Evolutionary conservation across 2,113 vertebrate species (phyloP), one percentile per base, ranked within the genome.

Genomic region (Piprites chloris): DNA sequence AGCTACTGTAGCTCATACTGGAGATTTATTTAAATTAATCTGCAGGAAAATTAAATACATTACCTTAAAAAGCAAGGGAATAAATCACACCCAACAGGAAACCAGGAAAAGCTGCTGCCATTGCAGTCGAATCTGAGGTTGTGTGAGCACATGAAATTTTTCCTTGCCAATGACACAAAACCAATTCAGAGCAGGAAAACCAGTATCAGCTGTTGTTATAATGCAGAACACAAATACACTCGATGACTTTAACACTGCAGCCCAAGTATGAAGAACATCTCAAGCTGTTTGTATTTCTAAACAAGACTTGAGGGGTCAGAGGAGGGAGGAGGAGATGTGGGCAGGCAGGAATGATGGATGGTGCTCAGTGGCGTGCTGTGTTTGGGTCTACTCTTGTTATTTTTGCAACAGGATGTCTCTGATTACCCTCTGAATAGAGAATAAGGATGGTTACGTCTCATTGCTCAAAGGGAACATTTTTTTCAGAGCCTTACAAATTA

Each of bases 381-480:
- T 58, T 96, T 76, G 93, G 85, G 90, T 78, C 90, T 80, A 17
- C 79, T 83, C 67, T 26, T 88, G 90, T 89, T 96, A 71, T 71
- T 95, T 91, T 88, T 96, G 85, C 85, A 84, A 96, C 72, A 96
- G 85, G 90, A 96, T 87, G 86, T 80, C 86, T 94, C 92, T 84
- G 88, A 96, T 96, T 95, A 94, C 62, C 87, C 89, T 93, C 74
- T 58, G 86, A 91, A 87, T 32, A 76, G 77, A 84, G 47, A 92
- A 66, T 71, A 72, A 91, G 85, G 71, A 95, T 5, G 42, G 93
- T 66, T 94, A 73, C 59, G 11, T 90, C 82, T 95, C 90, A 47
- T 12, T 91, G 90, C 81, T 95, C 87, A 91, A 76, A 96, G 87
- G 66, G 46, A 82, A 78, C 16, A 5, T 49, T 90, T 77, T 77